Conservation (phyloP, 2,113 vertebrate genomes). For the Todiramphus saurophagus region DNA sequence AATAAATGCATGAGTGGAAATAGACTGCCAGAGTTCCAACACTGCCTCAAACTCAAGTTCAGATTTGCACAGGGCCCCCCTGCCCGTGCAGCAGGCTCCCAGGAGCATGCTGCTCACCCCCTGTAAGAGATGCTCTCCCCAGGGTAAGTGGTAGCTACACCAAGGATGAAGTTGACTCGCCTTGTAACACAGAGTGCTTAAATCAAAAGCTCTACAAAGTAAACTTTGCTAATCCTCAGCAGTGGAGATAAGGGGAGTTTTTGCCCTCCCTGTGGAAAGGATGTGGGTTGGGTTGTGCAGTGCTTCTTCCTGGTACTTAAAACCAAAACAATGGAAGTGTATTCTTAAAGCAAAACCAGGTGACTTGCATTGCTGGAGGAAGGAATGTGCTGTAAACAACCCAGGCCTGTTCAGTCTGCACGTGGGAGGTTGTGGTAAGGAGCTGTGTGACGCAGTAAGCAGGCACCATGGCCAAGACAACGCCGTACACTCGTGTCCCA, state of each 20-base stretch:
- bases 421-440: rapidly evolving
- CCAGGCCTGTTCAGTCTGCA: background rate
- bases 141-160: background rate
- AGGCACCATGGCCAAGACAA: background rate
- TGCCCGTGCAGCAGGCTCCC: background rate
- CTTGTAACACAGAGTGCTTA: background rate
- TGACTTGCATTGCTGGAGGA: background rate
- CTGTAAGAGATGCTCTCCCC: background rate
- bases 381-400: background rate
- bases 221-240: background rate
- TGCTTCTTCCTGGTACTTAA: background rate
- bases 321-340: background rate
- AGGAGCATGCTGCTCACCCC: background rate
- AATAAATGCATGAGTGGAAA: conserved; percentile 66
- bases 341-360: background rate
- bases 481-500: background rate
- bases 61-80: background rate
- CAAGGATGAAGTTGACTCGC: background rate
- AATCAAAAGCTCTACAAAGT: background rate
- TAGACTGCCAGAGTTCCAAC: conserved; percentile 57
- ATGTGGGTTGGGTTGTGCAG: background rate
- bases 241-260: background rate
- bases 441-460: background rate
- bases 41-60: conserved; percentile 56
- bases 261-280: background rate